phyloP scores from a whole-genome alignment of 2,113 vertebrate species.

The Falcunculus frontatus region DNA sequence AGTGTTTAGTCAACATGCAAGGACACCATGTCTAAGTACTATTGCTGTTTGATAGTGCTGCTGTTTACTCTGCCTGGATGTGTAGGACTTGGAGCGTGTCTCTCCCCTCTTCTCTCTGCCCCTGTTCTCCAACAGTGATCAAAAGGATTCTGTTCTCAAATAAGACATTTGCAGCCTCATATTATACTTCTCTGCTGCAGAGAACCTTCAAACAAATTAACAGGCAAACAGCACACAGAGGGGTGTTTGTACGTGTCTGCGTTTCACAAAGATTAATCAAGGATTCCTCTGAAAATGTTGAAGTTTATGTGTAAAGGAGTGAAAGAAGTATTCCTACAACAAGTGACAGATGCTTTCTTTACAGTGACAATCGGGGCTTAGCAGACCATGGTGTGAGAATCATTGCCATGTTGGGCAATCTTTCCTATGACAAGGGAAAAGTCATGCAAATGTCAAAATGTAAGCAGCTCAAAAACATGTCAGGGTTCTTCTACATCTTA shows the following conservation, averaged over 20 bases:
- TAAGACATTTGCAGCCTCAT: neutral
- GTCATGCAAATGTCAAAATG: neutral
- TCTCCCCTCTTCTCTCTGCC: neutral
- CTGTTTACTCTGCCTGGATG: neutral
- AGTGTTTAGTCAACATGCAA: neutral
- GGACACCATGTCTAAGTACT: neutral
- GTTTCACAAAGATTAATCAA: neutral
- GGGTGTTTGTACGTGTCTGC: fast-evolving
- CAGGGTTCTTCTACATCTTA: neutral
- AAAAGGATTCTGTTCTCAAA: neutral
- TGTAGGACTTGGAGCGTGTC: neutral
- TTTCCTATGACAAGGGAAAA: neutral
- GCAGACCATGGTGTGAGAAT: neutral
- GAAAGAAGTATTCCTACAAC: neutral
- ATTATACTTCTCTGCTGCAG: neutral
- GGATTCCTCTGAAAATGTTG: neutral
- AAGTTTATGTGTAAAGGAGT: neutral
- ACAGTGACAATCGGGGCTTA: neutral
- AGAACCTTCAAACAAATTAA: neutral
- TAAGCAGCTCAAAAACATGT: neutral
- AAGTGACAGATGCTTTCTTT: neutral
- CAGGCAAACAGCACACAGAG: neutral
- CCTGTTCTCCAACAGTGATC: neutral
- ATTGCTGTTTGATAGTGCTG: neutral
- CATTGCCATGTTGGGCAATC: neutral